A percentile compares a stretch with the other conserved stretches of the same genome.
These are phyloP conservation scores for Sussaba pulchella DNA, from an alignment of 2,888 invertebrate genomes.

Conservation along the genomic window DNA sequence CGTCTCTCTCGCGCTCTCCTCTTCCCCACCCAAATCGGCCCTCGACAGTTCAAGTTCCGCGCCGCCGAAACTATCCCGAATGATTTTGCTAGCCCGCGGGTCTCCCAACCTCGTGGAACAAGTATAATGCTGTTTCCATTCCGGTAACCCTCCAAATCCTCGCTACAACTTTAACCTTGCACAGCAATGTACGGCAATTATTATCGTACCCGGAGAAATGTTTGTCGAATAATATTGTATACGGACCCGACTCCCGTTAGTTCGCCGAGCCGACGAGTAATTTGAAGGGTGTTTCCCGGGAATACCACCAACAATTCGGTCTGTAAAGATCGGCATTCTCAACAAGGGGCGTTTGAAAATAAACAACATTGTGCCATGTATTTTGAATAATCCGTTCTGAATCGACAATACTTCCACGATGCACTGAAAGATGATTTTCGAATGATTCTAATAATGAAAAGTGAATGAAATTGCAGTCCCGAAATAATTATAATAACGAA, in stretches of 20 bases:
- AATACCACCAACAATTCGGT: background rate
- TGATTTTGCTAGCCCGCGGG: slow-evolving; percentile 35
- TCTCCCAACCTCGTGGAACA: slow-evolving; percentile 16
- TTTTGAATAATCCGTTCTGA: background rate
- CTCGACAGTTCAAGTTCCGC: slow-evolving; percentile 45
- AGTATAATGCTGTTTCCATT: slow-evolving; percentile 54
- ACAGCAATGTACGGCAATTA: slow-evolving; percentile 46
- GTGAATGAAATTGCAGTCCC: no score
- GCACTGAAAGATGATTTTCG: background rate
- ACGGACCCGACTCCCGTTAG: background rate
- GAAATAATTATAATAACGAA: background rate
- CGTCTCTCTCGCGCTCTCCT: background rate
- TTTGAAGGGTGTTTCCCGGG: background rate
- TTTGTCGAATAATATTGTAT: slow-evolving; percentile 20
- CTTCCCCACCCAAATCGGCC: background rate
- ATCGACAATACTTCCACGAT: background rate
- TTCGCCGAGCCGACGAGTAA: slow-evolving; percentile 1
- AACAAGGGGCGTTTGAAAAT: background rate
- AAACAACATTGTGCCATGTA: background rate
- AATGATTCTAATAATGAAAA: background rate
- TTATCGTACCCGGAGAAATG: slow-evolving; percentile 41
- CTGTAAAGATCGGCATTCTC: background rate
- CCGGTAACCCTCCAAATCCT: background rate
- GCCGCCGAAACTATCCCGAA: slow-evolving; percentile 56
- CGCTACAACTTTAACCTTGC: slow-evolving; percentile 26